Evolutionary conservation across 2,113 vertebrate genomes (phyloP).

Genomic region (Nicator chloris): DNA sequence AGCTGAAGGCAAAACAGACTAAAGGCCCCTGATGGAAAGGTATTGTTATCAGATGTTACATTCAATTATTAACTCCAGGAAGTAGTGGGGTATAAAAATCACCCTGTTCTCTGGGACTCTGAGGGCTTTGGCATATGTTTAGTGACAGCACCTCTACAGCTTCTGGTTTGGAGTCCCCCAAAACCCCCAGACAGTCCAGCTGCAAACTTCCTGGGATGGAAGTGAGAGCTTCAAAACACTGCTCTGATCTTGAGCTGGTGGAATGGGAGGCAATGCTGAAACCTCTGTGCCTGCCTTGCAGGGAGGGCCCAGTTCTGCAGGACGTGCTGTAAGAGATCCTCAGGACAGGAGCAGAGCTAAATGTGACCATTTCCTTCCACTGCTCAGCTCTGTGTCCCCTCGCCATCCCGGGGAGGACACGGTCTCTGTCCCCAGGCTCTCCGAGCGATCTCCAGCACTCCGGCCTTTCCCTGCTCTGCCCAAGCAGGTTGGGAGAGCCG

Average conservation of each 20-base stretch:
- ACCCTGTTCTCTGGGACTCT: neutral
- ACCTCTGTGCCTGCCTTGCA: neutral
- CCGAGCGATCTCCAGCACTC: neutral
- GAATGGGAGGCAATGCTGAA: neutral
- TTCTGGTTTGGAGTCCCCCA: neutral
- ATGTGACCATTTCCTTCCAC: rapidly evolving
- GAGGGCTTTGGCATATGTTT: neutral
- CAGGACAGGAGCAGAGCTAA: neutral
- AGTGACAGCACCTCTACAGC: neutral
- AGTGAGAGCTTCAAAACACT: neutral
- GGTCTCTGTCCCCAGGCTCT: neutral
- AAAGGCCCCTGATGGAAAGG: neutral
- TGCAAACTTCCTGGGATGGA: neutral
- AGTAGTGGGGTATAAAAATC: neutral
- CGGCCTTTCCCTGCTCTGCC: neutral
- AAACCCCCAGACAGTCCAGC: neutral
- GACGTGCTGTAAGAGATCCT: neutral
- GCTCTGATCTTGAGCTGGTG: neutral
- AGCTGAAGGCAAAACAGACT: slow-evolving; percentile 6
- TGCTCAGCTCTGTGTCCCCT: neutral
- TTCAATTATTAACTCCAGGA: neutral
- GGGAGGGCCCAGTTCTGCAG: neutral
- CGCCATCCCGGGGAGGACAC: rapidly evolving
- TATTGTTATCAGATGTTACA: neutral
- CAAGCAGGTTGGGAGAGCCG: rapidly evolving